Evolutionary conservation across 2,797 vertebrate genomes (phyloP), one percentile per base, ranked within the genome.

Genomic region (Diplodus sargus): DNA sequence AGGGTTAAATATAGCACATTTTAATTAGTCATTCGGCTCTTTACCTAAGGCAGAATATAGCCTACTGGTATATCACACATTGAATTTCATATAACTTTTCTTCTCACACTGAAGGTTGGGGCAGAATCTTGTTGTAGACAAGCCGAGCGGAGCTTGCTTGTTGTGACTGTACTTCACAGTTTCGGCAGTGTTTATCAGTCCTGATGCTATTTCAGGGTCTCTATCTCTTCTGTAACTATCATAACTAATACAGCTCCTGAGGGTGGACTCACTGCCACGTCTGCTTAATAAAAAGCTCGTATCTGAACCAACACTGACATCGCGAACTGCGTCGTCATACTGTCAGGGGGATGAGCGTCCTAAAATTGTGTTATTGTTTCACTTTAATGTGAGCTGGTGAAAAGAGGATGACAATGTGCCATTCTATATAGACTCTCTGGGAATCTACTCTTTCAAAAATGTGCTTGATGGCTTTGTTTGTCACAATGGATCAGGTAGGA

Each of bases 1-100:
- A 49, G 63, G n/a, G 61, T 83, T 91, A 84, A 84, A 85, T 85
- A 84, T 81, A 87, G 76, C 54, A 43, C 65, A 72, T 79, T 78
- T 89, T 85, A 83, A 85, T 84, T 79, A 85, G 78, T 84, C 52
- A 78, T 67, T 79, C 69, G 75, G 53, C 71, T 80, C 74, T 70
- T 82, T 76, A 65, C 80, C 62, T 63, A 23, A 79, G 81, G 86
- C 78, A 54, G 45, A 79, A 85, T 75, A 65, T 57, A 64, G 53
- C 74, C 73, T 57, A 69, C 56, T 74, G 45, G 13, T 80, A 87
- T 62, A 76, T 79, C 30, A 73, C 78, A 78, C 48, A 13, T 54
- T 81, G 23, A 20, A 82, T 81, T 81, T 83, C 70, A 78, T 79
- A 47, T 70, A 15, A 82, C 79, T 66, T 79, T 80, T 14, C 20